Base-by-base conservation (phyloP, 2,888 invertebrate genomes). In the Phalera bucephala region DNA sequence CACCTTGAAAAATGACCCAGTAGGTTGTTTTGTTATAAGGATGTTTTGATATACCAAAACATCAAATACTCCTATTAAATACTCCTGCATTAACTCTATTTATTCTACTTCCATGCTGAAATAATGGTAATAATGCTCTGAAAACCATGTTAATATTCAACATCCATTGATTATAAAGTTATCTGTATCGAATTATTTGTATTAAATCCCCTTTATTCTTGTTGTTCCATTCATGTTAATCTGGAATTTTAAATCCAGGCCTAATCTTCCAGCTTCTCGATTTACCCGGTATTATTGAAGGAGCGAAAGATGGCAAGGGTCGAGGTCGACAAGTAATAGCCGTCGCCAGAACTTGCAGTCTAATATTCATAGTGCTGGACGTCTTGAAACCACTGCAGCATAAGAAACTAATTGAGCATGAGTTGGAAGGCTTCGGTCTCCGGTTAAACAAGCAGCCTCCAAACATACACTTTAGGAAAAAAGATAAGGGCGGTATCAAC, bases 221-320 rank as follows among this genome's bases (percentile, higher is more conserved):
- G n/a, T n/a, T n/a, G n/a, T n/a, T n/a, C n/a, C n/a, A n/a, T n/a
- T n/a, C n/a, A n/a, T n/a, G n/a, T n/a, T n/a, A n/a, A 5, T 19
- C 7, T 13, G 17, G 27, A 30, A 33, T 17, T 10, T 30, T 27
- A 33, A 25, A 22, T 19, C 19, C 13, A 27, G 27, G 14, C 9
- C 14, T 5, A 7, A 8, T 29, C 6, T 29, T 72, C 6, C 75
- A 99, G 96, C 88, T 99, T 39, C 92, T 99, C 6, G 99, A 99
- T 93, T 92, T 99, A 64, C 99, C 99, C 45, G 99, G 99, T 88
- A 99, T 99, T 79, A 99, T 99, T 61, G 99, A 99, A 90, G 99
- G 99, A 47, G 99, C 99, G 0, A 99, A 99, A 75, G 99, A 99
- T 76, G 99, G 99, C 48, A 99, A 99, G 80, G 99, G 99, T 91